These are phyloP conservation scores for Platichthys stellatus DNA, from an alignment of 2,113 vertebrate species.

Conservation along the genomic window DNA sequence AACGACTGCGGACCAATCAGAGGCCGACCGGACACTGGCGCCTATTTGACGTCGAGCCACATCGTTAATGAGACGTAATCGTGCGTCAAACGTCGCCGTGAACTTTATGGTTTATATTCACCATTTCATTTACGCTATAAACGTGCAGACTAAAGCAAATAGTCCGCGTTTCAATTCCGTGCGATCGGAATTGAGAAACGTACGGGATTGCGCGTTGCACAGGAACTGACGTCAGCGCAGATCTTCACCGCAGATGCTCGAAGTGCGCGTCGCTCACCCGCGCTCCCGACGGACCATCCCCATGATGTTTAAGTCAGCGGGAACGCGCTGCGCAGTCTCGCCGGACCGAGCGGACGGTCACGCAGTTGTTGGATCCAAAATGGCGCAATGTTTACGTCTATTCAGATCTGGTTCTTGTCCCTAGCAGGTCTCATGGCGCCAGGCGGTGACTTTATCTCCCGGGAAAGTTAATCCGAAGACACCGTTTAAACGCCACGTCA, in stretches of 20 bases:
- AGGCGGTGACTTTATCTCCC: background rate
- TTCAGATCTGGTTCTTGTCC: conserved; percentile 40
- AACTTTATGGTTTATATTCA: fast-evolving
- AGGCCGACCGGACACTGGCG: background rate
- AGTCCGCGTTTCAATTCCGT: background rate
- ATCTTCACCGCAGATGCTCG: background rate
- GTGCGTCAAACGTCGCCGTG: fast-evolving
- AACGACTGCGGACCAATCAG: conserved; percentile 58
- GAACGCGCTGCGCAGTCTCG: background rate
- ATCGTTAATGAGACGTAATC: background rate
- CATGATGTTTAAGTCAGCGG: conserved; percentile 2
- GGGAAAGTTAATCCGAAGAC: conserved; percentile 17
- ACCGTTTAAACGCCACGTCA: background rate
- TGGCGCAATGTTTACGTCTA: conserved; percentile 80
- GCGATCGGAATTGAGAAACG: fast-evolving
- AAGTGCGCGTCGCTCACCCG: fast-evolving
- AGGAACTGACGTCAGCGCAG: conserved; percentile 40
- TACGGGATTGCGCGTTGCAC: background rate
- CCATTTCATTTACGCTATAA: background rate
- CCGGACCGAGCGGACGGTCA: conserved; percentile 9
- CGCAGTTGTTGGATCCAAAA: conserved; percentile 63
- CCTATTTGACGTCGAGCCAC: conserved; percentile 10
- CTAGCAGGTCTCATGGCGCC: conserved; percentile 46
- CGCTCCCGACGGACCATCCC: background rate
- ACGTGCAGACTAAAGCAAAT: background rate